Base-by-base conservation (phyloP, 1,140 invertebrate genomes). In the Ephestia elutella region DNA sequence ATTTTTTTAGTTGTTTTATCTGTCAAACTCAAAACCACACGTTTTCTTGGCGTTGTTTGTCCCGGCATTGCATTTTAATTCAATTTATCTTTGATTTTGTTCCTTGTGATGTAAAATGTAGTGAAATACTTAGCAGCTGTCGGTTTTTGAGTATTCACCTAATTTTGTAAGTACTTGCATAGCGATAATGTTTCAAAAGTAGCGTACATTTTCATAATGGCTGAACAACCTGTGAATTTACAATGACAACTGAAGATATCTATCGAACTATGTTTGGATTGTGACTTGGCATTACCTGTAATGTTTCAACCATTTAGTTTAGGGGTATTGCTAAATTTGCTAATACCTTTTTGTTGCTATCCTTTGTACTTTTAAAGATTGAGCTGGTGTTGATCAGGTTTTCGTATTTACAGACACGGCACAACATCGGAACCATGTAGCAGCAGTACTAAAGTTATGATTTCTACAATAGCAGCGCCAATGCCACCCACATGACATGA, bases 11-110 rank as follows among this genome's bases (percentile, higher is more conserved):
- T 44, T 44, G 15, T 15, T 44, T 55, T 62, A 56, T 63, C 67
- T 71, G 65, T 75, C 70, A 81, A 76, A 82, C 71, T 73, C 71
- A 80, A 78, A 71, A 70, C 78, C 80, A 82, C 82, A 85, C 81
- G 82, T 86, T 87, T 87, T 87, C 80, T 83, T 80, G 80, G 82
- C 85, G 82, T 87, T 86, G 80, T 86, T 83, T 85, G 75, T 80
- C 82, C 81, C 84, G 82, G 84, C 78, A 74, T 84, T 84, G 76
- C 65, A 76, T 82, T 84, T 82, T 82, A 65, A 70, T 76, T 80
- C 78, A 70, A 80, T 82, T 86, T 77, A 78, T 66, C 62, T 69
- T 80, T 78, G 74, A 78, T 83, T 84, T 80, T 62, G 62, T 72
- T 66, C 76, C 66, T 76, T 80, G 66, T 77, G 68, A 78, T 75